phyloP scores from a whole-genome alignment of 2,888 invertebrate genomes.

The Eupelmus urozonus region DNA sequence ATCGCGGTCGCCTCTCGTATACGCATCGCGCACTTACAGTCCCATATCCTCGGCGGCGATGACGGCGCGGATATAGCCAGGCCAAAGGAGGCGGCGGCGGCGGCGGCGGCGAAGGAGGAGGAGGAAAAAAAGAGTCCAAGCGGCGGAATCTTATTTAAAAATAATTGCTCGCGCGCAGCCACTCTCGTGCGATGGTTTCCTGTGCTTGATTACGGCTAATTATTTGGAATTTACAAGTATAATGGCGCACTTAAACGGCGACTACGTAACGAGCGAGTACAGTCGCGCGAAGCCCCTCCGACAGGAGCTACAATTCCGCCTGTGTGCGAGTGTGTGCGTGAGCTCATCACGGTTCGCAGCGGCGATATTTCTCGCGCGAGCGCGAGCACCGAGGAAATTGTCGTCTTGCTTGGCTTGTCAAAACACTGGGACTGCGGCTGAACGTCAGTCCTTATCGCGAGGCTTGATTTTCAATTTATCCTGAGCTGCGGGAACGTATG shows the following conservation, averaged over 20 bases:
- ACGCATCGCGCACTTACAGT: conserved; percentile 59
- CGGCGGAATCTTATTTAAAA: conserved; percentile 75
- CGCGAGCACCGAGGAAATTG: conserved; percentile 55
- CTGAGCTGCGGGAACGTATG: neutral
- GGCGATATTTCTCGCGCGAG: conserved; percentile 11
- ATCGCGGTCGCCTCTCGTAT: too few species aligned
- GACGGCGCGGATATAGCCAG: conserved; percentile 40
- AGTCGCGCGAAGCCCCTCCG: conserved; percentile 3
- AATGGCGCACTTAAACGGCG: conserved; percentile 74
- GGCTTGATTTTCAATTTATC: conserved; percentile 57
- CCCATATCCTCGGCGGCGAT: conserved; percentile 15
- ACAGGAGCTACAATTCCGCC: neutral
- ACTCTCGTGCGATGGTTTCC: conserved; percentile 69
- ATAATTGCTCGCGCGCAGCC: conserved; percentile 71
- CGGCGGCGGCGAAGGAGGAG: neutral
- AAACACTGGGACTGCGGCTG: conserved; percentile 44
- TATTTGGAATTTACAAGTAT: conserved; percentile 77
- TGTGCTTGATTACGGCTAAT: conserved; percentile 77
- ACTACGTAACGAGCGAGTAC: conserved; percentile 71
- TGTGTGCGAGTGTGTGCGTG: neutral
- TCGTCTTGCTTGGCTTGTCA: conserved; percentile 61
- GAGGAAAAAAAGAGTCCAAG: conserved; percentile 64
- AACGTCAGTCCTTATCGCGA: conserved; percentile 37
- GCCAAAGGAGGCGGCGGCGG: neutral
- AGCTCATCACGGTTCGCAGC: conserved; percentile 48